Evolutionary conservation across 2,113 vertebrate genomes (phyloP), one percentile per base, ranked within the genome.

Genomic region (Turnix velox): DNA sequence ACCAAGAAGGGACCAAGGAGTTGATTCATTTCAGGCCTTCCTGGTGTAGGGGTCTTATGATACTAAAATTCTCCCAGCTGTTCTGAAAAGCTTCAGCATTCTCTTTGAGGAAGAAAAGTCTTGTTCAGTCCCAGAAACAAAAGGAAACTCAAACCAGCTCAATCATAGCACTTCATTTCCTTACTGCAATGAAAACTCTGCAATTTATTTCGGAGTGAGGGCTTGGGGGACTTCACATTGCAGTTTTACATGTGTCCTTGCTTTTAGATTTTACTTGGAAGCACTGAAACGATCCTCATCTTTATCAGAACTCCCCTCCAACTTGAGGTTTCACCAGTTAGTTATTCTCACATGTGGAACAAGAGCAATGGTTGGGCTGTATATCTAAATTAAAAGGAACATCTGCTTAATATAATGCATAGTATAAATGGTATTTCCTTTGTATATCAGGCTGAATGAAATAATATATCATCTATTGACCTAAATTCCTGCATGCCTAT

Each of bases 331-430:
- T 79, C 66, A 79, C 46, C 55, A 74, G 39, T 87, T 87, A 85
- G 57, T 91, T 92, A 75, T 42, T 51, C 31, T 78, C 49, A 57
- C 57, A 54, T 68, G 35, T 92, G 54, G 66, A 91, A 79, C 7
- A 73, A 27, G 30, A 87, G 22, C 31, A 51, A 37, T 39, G 35
- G 40, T 61, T 61, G 52, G 57, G 37, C 58, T 73, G 22, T 89
- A 46, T 61, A 51, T 93, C 71, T 82, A 76, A 95, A 93, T 95
- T 84, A 91, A 85, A 91, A 73, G 54, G 49, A 79, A 91, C 84
- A 92, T 92, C 91, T 94, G 81, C 49, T 92, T 82, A 85, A 76
- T 76, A 54, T 84, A 93, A 84, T 12, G 35, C 19, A 35, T 79
- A 66, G 51, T 87, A 63, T 59, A 92, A 76, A 66, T 58, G 46